Conservation (phyloP, 2,888 invertebrate genomes). For the Itoplectis maculator region DNA sequence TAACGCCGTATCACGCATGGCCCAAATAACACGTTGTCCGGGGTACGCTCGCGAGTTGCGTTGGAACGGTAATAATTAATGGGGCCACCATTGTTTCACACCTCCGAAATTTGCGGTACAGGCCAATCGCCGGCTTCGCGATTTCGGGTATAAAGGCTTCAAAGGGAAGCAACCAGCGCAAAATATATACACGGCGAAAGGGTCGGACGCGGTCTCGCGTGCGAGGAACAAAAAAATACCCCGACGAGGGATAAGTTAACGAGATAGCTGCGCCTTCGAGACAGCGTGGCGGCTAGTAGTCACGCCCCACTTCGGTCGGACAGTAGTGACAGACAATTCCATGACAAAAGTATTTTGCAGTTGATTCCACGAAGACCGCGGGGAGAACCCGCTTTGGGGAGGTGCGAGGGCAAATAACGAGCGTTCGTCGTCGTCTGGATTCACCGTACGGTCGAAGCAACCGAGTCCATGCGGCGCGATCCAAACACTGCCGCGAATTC, state of each 20-base stretch:
- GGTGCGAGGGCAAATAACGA: slow-evolving; percentile 53
- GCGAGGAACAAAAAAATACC: slow-evolving; percentile 36
- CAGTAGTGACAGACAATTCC: slow-evolving; percentile 46
- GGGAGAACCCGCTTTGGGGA: slow-evolving; percentile 17
- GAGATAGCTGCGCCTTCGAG: slow-evolving; percentile 19
- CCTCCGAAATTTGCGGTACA: slow-evolving; percentile 60
- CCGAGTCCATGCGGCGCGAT: background rate
- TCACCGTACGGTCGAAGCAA: slow-evolving; percentile 23
- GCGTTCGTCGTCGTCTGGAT: slow-evolving; percentile 44
- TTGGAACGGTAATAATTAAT: slow-evolving; percentile 73
- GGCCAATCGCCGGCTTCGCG: slow-evolving; percentile 50
- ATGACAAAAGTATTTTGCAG: slow-evolving; percentile 41
- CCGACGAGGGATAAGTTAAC: slow-evolving; percentile 55
- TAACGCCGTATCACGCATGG: slow-evolving; percentile 74
- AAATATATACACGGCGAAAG: slow-evolving; percentile 54
- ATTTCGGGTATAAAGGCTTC: slow-evolving; percentile 64
- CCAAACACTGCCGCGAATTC: slow-evolving; percentile 33
- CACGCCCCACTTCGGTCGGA: slow-evolving; percentile 59
- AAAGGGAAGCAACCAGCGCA: slow-evolving; percentile 52
- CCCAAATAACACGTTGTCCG: slow-evolving; percentile 74
- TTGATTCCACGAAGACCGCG: slow-evolving; percentile 27
- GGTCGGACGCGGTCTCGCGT: slow-evolving; percentile 3
- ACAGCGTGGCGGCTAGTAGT: slow-evolving; percentile 61
- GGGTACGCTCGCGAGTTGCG: slow-evolving; percentile 55
- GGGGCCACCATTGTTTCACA: slow-evolving; percentile 73